phyloP scores from a whole-genome alignment of 2,113 vertebrate genomes.

The Tor tambroides region DNA sequence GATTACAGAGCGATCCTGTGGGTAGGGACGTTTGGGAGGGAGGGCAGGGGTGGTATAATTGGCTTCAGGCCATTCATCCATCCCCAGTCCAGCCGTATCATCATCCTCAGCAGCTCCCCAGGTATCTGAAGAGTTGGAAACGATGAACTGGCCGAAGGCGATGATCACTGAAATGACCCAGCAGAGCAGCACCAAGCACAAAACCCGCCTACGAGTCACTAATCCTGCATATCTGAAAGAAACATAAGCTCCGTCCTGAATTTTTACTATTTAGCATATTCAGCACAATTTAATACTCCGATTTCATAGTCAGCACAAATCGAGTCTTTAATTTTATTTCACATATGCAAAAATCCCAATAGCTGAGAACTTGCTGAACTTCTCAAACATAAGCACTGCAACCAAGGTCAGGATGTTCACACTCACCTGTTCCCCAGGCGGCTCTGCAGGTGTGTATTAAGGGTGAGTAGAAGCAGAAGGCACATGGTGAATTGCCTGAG shows the following conservation, averaged over 20 bases:
- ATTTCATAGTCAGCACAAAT: constrained; percentile 25
- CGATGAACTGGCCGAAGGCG: constrained; percentile 78
- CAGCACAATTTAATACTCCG: not conserved
- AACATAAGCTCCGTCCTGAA: constrained; percentile 40
- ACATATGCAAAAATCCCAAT: constrained; percentile 20
- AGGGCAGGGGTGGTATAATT: constrained; percentile 67
- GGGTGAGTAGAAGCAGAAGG: constrained; percentile 76
- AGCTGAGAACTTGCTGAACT: not conserved
- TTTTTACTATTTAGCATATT: constrained; percentile 8
- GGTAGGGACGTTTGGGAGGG: constrained; percentile 39
- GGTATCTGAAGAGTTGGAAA: constrained; percentile 64
- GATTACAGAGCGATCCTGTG: constrained; percentile 66
- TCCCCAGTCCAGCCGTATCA: constrained; percentile 54
- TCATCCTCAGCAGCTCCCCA: constrained; percentile 34
- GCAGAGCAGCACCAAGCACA: constrained; percentile 72
- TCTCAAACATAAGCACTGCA: not conserved
- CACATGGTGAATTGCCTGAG: constrained; percentile 80
- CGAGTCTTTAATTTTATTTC: not conserved
- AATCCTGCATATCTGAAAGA: constrained; percentile 69
- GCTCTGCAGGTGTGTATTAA: constrained; percentile 73
- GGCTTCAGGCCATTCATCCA: constrained; percentile 8
- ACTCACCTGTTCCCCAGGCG: constrained; percentile 70
- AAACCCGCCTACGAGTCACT: constrained; percentile 69
- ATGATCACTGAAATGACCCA: constrained; percentile 76
- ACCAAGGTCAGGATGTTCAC: not conserved